Percentiles rank a stretch among this genome's conserved stretches.
Conservation (phyloP, 1,140 invertebrate genomes). For the Bicyclus anynana region DNA sequence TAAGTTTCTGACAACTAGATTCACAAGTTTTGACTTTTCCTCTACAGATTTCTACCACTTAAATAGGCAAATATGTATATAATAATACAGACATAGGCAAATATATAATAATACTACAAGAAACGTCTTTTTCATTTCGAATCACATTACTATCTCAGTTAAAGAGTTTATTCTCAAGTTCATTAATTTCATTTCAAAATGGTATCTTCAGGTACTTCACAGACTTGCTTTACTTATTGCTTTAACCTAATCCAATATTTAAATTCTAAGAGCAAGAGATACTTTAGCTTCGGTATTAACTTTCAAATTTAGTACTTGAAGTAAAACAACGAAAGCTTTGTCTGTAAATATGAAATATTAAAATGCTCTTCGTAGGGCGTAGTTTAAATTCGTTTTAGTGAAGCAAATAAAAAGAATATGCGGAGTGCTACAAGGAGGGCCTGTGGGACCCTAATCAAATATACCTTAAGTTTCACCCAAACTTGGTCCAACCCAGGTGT, state of each 20-base stretch:
- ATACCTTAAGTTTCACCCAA: constrained; percentile 43
- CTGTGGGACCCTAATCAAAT: constrained; percentile 57
- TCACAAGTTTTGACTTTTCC: too few relatives aligned
- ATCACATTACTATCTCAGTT: constrained; percentile 24
- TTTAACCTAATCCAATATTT: constrained; percentile 3
- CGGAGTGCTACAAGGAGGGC: constrained; percentile 22
- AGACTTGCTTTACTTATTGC: background rate
- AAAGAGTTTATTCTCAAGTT: constrained; percentile 9
- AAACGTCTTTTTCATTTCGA: constrained; percentile 26
- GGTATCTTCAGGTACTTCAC: background rate
- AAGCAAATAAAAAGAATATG: constrained; percentile 9
- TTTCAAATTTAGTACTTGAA: background rate
- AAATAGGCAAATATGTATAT: too few relatives aligned
- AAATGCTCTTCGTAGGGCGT: constrained; percentile 30
- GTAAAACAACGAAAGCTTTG: background rate
- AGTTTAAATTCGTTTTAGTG: constrained; percentile 32
- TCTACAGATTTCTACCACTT: too few relatives aligned
- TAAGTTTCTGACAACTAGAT: too few relatives aligned
- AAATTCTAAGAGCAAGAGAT: background rate
- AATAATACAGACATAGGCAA: too few relatives aligned
- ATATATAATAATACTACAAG: too few relatives aligned
- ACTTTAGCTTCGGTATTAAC: background rate
- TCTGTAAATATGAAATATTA: constrained; percentile 25
- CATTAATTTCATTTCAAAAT: constrained; percentile 3
- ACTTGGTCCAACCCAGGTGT: background rate